Base-by-base conservation (phyloP, 1,140 invertebrate species). In the Penaeus chinensis region DNA sequence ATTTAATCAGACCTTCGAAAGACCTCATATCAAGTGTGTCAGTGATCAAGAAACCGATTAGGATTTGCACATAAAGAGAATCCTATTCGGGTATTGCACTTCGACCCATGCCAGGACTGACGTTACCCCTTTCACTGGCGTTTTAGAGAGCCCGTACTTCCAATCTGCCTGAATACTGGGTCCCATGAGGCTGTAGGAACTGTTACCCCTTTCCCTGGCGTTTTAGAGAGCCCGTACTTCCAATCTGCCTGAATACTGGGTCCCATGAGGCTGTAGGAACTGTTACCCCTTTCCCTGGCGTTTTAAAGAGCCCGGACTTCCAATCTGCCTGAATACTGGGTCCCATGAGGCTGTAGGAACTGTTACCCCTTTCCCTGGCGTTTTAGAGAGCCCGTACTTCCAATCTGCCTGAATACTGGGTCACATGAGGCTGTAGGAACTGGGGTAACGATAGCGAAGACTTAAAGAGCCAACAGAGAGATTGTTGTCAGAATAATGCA, bases 51-150 rank as follows among this genome's bases (percentile, higher is more conserved):
- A 82, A 65, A 65, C 63, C 80, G 63, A 82, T 61, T 62, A 54
- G 80, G 80, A 82, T 82, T 82, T 82, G 80, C 4, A 82, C 80
- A 65, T 62, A 82, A 62, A 80, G 32, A 82, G 61, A 82, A 82
- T 82, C 11, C 63, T 82, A 37, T 82, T 82, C n/a, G 63, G 80
- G 62, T 82, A 82, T 65, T 18, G 80, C 62, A 82, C 80, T 82
- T 82, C 22, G 16, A n/a, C 22, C 66, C 16, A 54, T 80, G 47
- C 71, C 71, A 76, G 77, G 16, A 82, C 63, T 63, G 54, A 19
- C 66, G 62, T 82, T 66, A 65, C 61, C 42, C 77, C 77, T 79
- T 79, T 47, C 77, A 20, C 7, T 79, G 77, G 13, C 32, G 54
- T 79, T 13, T 65, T 66, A 62, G 80, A 63, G 80, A 82, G n/a